Conservation (phyloP, 2,888 invertebrate genomes). For the Aphidoletes aphidimyza region DNA sequence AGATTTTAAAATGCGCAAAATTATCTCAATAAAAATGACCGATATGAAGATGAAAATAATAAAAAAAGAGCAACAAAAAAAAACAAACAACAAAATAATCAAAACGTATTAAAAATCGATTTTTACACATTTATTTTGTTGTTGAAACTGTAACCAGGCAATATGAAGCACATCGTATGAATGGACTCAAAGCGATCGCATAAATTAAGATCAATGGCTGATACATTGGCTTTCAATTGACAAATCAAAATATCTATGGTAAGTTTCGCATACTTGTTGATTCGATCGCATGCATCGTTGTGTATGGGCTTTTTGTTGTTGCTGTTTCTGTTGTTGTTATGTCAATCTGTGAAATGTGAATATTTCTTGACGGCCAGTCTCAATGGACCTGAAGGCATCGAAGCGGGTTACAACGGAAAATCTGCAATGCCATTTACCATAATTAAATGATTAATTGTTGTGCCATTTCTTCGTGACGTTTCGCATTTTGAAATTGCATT, state of each 20-base stretch:
- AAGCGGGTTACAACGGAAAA: background rate
- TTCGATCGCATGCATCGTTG: background rate
- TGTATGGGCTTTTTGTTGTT: background rate
- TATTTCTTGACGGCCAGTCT: background rate
- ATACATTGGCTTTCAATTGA: constrained; percentile 31
- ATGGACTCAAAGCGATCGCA: constrained; percentile 18
- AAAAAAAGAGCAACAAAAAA: background rate
- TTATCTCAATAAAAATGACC: constrained; percentile 37
- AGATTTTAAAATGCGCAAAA: constrained; percentile 45
- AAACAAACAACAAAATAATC: constrained; percentile 40
- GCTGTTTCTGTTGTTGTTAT: background rate
- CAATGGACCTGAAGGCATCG: too few species aligned
- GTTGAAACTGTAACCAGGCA: too few species aligned
- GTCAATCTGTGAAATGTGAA: constrained; percentile 43
- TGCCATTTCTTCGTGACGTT: constrained; percentile 52
- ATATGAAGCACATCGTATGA: too few species aligned
- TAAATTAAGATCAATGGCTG: constrained; percentile 38
- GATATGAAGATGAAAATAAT: too few species aligned
- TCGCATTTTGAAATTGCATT: constrained; percentile 32
- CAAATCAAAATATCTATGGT: constrained; percentile 39
- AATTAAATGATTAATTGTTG: constrained; percentile 54
- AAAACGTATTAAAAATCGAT: constrained; percentile 46
- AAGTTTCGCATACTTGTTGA: constrained; percentile 36
- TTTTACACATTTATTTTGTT: constrained; percentile 30
- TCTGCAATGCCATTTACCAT: constrained; percentile 25